Base-by-base conservation (phyloP, 53 echinoderm and acorn worm genomes). In the Holothuria scabra region DNA sequence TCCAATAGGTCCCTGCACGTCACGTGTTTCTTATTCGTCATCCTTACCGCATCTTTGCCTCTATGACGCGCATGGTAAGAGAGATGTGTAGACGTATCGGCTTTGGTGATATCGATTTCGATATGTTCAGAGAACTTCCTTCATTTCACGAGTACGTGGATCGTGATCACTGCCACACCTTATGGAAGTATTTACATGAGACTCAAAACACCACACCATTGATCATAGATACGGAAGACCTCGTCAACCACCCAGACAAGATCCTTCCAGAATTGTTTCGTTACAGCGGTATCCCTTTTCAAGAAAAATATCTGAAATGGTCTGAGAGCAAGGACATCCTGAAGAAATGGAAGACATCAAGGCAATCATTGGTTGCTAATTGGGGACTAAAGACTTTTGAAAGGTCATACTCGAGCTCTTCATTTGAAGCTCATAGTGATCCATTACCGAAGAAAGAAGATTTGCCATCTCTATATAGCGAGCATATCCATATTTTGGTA, bases 201-300 rank as follows among this genome's bases (percentile, higher is more conserved):
- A 28, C 28, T 28, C 14, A 65, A 29, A 24, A 24, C 0, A 28
- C 14, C 31, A 4, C 19, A 24, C 28, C 65, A 14, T 29, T 65
- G 8, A 65, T 65, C 14, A 31, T 65, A 65, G 65, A 65, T 18
- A 65, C 28, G 28, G 65, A 65, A 65, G 65, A 65, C 29, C 65
- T 65, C 8, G 65, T 65, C 31, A 65, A 65, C 65, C 65, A 65
- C 10, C 65, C 65, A 22, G 65, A 65, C 65, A 65, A 65, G 65
- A 65, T 65, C 18, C 29, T 65, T 11, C 65, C 65, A 65, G 65
- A 25, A 18, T 24, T 65, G 31, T 65, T 65, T 28, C 28, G 31
- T 29, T 65, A 29, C 65, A 16, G 14, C 14, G 65, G 65, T 20
- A 28, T 65, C 14, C 18, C 65, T 14, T 65, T 16, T 22, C 28